Evolutionary conservation across 2,113 vertebrate species (phyloP), one percentile per base, ranked within the genome.

Genomic region (Corythornis madagascariensis): DNA sequence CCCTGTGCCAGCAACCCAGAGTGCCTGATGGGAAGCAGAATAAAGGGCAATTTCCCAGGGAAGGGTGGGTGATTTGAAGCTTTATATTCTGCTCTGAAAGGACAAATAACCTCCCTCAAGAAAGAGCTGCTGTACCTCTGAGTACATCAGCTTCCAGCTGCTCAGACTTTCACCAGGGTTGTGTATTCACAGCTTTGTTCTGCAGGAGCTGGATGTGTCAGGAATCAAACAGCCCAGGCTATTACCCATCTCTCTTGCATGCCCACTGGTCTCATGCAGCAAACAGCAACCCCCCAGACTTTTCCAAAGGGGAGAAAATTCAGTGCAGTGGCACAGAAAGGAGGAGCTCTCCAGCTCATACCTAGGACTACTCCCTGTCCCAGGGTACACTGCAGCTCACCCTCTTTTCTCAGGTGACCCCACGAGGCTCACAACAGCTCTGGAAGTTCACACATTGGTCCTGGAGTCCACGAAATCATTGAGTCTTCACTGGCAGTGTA

Each of bases 71-170:
- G 85, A 69, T 90, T 57, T 64, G 64, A 86, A 60, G 55, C 83
- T 90, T 47, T 64, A 45, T 72, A 57, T 9, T 88, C 77, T 90
- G 18, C 22, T 83, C 79, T 70, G 59, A 79, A 83, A 91, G 64
- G 45, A 94, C 86, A 91, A 82, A 82, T 72, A 79, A 56, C 21
- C 65, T 47, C 43, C 64, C 92, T 77, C 17, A 17, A 88, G 90
- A 72, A 89, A 72, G 57, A 57, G 38, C 64, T 73, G 55, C 26
- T 63, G n/a, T 35, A 28, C 72, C 29, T 76, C 50, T 5, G 47
- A 88, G 64, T 73, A 69, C 88, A 80, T 90, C 75, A 89, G 67
- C 67, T 83, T 86, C 67, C 55, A 86, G 55, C 83, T 86, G 83
- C 70, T 90, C 73, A 71, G 80, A 16, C n/a, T 61, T 75, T 93